Evolutionary conservation across 2,888 invertebrate species (phyloP), one percentile per base, ranked within the genome.

Genomic region (Escarpia spicata): DNA sequence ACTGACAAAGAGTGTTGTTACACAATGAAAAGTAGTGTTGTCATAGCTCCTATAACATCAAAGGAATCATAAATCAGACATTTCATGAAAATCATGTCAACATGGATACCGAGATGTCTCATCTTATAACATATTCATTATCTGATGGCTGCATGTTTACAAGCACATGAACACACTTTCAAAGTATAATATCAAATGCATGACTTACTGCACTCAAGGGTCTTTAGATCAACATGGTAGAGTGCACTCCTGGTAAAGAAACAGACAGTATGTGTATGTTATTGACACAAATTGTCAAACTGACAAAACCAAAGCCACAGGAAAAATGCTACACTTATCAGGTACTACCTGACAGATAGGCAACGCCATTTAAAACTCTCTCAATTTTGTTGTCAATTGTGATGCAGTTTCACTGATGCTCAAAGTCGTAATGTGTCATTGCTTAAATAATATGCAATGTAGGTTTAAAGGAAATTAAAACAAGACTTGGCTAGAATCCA

Each of bases 231-330:
- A 89, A 95, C 93, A 91, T 94, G 94, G 92, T 94, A 96, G 43
- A 96, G 92, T 10, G 94, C 94, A 93, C 95, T 95, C 94, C 96
- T 96, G 94, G 31, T 94, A 94, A 92, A 92, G 58, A 93, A n/a
- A 91, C 19, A 93, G n/a, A 75, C 6, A 6, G 2, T 52, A 37
- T 9, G 52, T 52, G 26, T 75, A 75, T n/a, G 19, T 75, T 75
- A 75, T 52, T 26, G 31, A 43, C 43, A 19, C 2, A 31, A 91
- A 91, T 26, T 19, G 31, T 9, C 90, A 90, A 9, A 3, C 8
- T 52, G 52, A 31, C 91, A 91, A 91, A 43, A n/a, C 91, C 15
- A 15, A 91, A 91, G 44, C 91, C 3, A 75, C n/a, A 19, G 37
- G 15, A 3, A 45, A n/a, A 91, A 37, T 91, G n/a, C 37, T 37